Evolutionary conservation across 2,113 vertebrate species (phyloP).

Genomic region (Furnarius figulus): DNA sequence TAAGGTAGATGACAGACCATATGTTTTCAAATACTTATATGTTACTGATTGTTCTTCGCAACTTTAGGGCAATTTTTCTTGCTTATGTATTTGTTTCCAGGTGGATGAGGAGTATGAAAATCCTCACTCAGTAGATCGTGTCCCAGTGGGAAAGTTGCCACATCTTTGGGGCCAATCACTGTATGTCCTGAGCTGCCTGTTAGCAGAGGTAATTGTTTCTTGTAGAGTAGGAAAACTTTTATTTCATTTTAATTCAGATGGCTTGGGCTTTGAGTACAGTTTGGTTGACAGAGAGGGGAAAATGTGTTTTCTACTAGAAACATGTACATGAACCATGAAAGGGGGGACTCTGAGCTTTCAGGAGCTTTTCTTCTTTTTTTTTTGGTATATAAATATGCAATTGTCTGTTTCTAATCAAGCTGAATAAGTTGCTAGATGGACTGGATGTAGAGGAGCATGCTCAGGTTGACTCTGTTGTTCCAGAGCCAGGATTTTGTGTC

Average conservation of each 20-base stretch:
- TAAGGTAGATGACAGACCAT: background rate
- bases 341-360: background rate
- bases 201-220: constrained; percentile 86
- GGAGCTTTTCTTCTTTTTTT: background rate
- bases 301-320: background rate
- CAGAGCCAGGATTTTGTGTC: background rate
- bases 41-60: background rate
- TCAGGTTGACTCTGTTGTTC: background rate
- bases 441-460: background rate
- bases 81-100: constrained; percentile 68
- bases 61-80: background rate
- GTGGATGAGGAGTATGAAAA: constrained; percentile 92
- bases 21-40: background rate
- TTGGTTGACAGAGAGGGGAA: background rate
- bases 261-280: background rate
- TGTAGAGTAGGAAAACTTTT: background rate
- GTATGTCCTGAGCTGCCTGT: constrained; percentile 88
- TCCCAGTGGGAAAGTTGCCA: constrained; percentile 87
- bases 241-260: background rate
- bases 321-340: background rate
- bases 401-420: background rate
- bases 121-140: constrained; percentile 90
- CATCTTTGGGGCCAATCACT: constrained; percentile 98
- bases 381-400: background rate
- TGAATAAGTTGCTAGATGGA: background rate